These are phyloP conservation scores for Drosophila greeni DNA, from an alignment of 2,888 invertebrate species.

Conservation along the genomic window DNA sequence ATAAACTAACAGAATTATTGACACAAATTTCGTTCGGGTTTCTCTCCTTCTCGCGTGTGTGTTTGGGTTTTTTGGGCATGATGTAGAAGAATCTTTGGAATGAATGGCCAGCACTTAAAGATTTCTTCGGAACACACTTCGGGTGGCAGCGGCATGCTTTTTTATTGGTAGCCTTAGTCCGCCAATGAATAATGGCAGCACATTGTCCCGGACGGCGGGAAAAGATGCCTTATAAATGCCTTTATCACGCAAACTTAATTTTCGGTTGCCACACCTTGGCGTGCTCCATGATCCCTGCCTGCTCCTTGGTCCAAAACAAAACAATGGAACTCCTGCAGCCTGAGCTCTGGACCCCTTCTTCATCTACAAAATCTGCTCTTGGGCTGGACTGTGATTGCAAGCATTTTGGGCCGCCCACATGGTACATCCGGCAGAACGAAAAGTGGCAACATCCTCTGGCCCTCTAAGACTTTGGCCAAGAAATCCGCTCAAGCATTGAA, in stretches of 20 bases:
- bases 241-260: slow-evolving; percentile 51
- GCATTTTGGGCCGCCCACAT: slow-evolving; percentile 27
- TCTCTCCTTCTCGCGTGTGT: slow-evolving; percentile 7
- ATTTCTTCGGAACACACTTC: slow-evolving; percentile 49
- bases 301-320: neutral
- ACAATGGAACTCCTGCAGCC: slow-evolving; percentile 40
- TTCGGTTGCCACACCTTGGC: slow-evolving; percentile 58
- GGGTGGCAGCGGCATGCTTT: slow-evolving; percentile 42
- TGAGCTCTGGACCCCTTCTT: neutral
- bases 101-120: slow-evolving; percentile 57
- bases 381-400: slow-evolving; percentile 8
- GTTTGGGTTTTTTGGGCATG: slow-evolving; percentile 44
- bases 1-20: slow-evolving; percentile 60
- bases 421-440: slow-evolving; percentile 33
- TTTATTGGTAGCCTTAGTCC: slow-evolving; percentile 47
- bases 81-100: slow-evolving; percentile 54
- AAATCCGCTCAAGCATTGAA: slow-evolving; percentile 68
- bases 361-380: neutral
- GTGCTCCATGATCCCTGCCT: slow-evolving; percentile 1
- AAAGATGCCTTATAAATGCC: slow-evolving; percentile 4
- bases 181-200: slow-evolving; percentile 58
- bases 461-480: slow-evolving; percentile 55
- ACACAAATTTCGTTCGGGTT: slow-evolving; percentile 40
- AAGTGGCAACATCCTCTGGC: slow-evolving; percentile 59
- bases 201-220: slow-evolving; percentile 58